phyloP scores from a whole-genome alignment of 2,113 vertebrate genomes.

The Eupsittula cactorum region DNA sequence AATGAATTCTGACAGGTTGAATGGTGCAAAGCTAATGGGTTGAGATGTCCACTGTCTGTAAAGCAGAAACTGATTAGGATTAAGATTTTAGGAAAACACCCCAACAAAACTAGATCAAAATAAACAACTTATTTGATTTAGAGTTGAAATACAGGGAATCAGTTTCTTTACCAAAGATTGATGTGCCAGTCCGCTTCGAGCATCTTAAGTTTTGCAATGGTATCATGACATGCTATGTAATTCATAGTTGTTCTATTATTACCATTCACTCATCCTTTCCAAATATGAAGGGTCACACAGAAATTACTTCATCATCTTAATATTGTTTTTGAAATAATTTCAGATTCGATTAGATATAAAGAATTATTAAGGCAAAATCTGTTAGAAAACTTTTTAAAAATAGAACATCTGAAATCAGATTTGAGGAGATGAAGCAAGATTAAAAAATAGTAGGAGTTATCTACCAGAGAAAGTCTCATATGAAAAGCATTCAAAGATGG shows the following conservation, averaged over 20 bases:
- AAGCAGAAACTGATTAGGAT: slow-evolving; percentile 61
- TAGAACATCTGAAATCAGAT: neutral
- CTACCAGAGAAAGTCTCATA: neutral
- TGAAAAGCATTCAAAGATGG: neutral
- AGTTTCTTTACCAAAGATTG: neutral
- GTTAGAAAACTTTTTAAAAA: neutral
- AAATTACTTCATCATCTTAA: neutral
- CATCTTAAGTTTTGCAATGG: neutral
- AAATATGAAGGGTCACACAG: neutral
- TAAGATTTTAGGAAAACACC: slow-evolving; percentile 31
- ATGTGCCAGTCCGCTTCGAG: neutral
- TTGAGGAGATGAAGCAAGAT: neutral
- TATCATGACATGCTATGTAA: neutral
- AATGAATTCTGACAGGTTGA: slow-evolving; percentile 74
- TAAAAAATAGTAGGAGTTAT: neutral
- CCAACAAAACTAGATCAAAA: neutral
- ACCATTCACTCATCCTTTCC: neutral
- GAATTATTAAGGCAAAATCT: neutral
- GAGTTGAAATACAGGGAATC: neutral
- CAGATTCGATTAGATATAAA: neutral
- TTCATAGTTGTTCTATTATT: neutral
- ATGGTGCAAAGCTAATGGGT: slow-evolving; percentile 72
- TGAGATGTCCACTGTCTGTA: slow-evolving; percentile 65
- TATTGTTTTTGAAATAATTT: neutral
- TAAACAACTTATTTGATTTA: neutral